Evolutionary conservation across 2,113 vertebrate species (phyloP).

Genomic region (Elaphurus davidianus): DNA sequence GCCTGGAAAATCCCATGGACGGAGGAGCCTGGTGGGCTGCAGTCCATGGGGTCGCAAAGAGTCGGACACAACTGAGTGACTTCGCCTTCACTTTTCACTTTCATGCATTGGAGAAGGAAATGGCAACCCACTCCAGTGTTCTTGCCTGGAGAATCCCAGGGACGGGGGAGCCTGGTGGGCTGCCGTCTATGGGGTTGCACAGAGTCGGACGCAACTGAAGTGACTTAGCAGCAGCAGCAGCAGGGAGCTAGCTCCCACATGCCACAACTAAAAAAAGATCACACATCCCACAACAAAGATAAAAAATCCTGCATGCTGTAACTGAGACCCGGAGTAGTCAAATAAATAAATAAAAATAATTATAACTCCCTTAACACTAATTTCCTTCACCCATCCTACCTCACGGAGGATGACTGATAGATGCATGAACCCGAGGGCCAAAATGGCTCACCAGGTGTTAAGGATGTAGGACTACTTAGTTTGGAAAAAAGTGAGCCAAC

Average conservation of each 20-base stretch:
- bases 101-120: no score
- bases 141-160: no score
- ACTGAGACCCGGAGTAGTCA: rapidly evolving
- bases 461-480: neutral
- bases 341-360: neutral
- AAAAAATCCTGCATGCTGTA: neutral
- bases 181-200: no score
- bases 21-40: no score
- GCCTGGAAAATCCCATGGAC: no score
- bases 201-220: no score
- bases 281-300: neutral
- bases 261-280: neutral
- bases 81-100: no score
- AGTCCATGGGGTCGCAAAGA: no score
- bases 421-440: neutral
- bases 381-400: neutral
- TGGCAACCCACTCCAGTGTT: no score
- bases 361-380: neutral
- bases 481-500: neutral
- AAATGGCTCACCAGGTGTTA: neutral
- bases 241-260: neutral
- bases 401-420: neutral
- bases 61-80: no score
- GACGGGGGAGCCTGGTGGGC: no score
- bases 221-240: no score